phyloP scores from a whole-genome alignment of 2,797 vertebrate genomes.

The Etheostoma nigrum region DNA sequence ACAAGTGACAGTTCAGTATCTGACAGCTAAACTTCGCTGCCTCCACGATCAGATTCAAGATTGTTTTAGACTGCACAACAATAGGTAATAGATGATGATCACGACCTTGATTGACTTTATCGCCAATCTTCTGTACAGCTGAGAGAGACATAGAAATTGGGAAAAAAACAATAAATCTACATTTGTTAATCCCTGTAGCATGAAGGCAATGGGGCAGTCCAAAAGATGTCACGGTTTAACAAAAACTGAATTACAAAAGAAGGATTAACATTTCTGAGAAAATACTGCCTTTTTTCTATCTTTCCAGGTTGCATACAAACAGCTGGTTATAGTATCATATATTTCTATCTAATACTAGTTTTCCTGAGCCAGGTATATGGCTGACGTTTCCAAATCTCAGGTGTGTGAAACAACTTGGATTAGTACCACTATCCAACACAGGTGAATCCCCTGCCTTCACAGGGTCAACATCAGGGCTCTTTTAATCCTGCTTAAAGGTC shows the following conservation, averaged over 20 bases:
- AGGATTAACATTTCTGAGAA: not conserved
- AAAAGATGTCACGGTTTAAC: conserved; percentile 8
- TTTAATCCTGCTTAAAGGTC: conserved; percentile 25
- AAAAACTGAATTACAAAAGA: conserved; percentile 13
- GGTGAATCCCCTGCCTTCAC: conserved; percentile 44
- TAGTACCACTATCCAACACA: conserved; percentile 29
- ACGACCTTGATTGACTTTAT: conserved; percentile 19
- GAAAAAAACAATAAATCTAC: conserved; percentile 30
- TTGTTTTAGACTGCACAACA: not conserved
- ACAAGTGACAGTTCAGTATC: not conserved
- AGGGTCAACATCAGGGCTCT: conserved; percentile 31
- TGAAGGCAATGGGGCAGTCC: conserved; percentile 2
- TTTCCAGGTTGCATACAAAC: conserved; percentile 26
- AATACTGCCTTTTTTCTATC: not conserved
- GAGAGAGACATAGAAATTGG: conserved; percentile 14
- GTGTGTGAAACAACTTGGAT: conserved; percentile 29
- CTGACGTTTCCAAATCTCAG: conserved; percentile 44
- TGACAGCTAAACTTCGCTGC: conserved; percentile 14
- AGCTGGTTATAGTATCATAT: conserved; percentile 6
- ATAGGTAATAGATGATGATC: conserved; percentile 23
- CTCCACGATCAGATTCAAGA: conserved; percentile 21
- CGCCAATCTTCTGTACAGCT: not conserved
- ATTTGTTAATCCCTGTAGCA: conserved; percentile 23
- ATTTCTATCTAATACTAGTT: conserved; percentile 19
- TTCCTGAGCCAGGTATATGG: not conserved